Evolutionary conservation across 2,797 vertebrate genomes (phyloP), one percentile per base, ranked within the genome.

Genomic region (Halcyon badia): DNA sequence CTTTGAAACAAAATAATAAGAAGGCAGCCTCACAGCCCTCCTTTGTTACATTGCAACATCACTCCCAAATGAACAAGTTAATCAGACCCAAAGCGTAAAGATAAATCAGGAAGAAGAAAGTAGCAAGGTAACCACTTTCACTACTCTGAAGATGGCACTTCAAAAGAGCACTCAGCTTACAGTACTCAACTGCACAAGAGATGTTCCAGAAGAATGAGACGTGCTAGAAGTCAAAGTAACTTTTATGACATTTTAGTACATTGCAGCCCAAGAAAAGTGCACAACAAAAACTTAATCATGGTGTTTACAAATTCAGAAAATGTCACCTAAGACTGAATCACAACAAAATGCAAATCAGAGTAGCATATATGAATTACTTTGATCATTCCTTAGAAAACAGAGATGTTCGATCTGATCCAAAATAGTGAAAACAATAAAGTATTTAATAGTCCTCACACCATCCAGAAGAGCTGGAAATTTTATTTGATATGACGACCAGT

Each of bases 301-400:
- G 33, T 91, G 77, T 90, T 95, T 91, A 91, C 48, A 96, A 90
- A 84, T 93, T 83, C 93, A 79, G 51, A n/a, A 92, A 88, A 72
- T 91, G 77, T 82, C 90, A 95, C 73, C 80, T 84, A 90, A 90
- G 88, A 54, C 66, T 54, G 86, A 93, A 88, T 86, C 89, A 96
- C 30, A 95, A 84, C 89, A 96, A 95, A 94, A 96, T 96, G 93
- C 44, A 94, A 96, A 94, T 92, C 85, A 61, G 60, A 91, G 61
- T 31, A 76, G 46, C 0, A 0, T 22, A 62, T 62, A 79, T 28
- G 62, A 78, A 90, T 86, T 69, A 84, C 93, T 96, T 96, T 96
- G 90, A 96, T 96, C 69, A 2, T 58, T 41, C 17, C 66, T 86
- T 75, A 37, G 48, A 80, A 83, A 82, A 83, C 68, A 9, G 31